Base-by-base conservation (phyloP, 2,113 vertebrate species). In the Tricholaema leucomelas region DNA sequence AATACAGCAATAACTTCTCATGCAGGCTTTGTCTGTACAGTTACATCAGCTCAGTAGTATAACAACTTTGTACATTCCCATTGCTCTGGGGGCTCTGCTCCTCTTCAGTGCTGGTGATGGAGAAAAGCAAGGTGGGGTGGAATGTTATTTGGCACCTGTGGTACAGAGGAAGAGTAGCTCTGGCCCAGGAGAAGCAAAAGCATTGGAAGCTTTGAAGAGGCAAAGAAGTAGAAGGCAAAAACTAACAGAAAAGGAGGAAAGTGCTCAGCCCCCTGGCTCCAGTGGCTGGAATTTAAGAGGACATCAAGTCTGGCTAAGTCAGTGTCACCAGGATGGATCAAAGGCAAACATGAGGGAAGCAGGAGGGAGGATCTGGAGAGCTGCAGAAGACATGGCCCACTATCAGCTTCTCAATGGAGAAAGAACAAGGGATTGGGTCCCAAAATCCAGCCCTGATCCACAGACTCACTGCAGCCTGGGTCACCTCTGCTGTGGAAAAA, bases 1-100 rank as follows among this genome's bases (percentile, higher is more conserved):
- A 98, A 98, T 98, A 98, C 98, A 98, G 98, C 98, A 98, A 98
- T 98, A 97, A 98, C 97, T 98, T 97, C 97, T 97, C 98, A 98
- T 98, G 98, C 98, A 98, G 97, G 87, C 92, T 94, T 94, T 94
- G 98, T 96, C 96, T 98, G 96, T 97, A 97, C 98, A 98, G 96
- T 97, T 64, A 94, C 95, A 97, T 98, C 97, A 97, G 96, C 97
- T 98, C 98, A 98, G 98, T 98, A 98, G 98, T 99, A 98, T 98
- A 98, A 97, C 97, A 97, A 98, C 96, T 97, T 96, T 98, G 96
- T 97, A 98, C 97, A 98, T 97, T 98, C 96, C 97, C 96, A 98
- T 93, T 93, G 95, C 95, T 97, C 96, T 96, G 96, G 94, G 81
- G 95, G 87, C 73, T 91, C 88, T 95, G 94, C 93, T 92, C 78